These are phyloP conservation scores for Nomada ferruginata DNA, from an alignment of 2,888 invertebrate genomes.

Conservation along the genomic window DNA sequence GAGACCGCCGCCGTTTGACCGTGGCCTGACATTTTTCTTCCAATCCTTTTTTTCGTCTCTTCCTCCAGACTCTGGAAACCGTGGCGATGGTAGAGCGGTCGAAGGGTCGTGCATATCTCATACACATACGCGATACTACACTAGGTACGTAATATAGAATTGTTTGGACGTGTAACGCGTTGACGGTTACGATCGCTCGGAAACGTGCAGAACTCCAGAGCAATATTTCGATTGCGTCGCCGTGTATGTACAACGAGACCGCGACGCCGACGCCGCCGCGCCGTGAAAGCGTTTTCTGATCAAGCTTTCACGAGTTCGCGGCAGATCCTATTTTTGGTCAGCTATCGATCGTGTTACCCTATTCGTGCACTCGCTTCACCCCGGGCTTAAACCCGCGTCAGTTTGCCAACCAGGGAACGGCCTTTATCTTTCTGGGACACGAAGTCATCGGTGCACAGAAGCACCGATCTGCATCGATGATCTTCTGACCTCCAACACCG, in stretches of 20 bases:
- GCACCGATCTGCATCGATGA: slow-evolving; percentile 71
- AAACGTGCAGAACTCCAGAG: not conserved
- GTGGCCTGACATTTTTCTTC: slow-evolving; percentile 7
- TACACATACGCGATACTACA: no score
- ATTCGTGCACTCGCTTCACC: slow-evolving; percentile 69
- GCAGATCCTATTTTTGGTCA: slow-evolving; percentile 71
- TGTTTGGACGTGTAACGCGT: no score
- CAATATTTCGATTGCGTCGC: not conserved
- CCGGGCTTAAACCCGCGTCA: slow-evolving; percentile 60
- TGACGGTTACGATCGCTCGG: not conserved
- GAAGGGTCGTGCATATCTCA: no score
- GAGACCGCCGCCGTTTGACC: slow-evolving; percentile 14
- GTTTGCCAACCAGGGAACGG: slow-evolving; percentile 69
- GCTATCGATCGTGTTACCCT: slow-evolving; percentile 69
- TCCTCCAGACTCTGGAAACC: not conserved
- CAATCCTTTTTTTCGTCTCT: not conserved
- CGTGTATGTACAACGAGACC: not conserved
- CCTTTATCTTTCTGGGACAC: slow-evolving; percentile 76
- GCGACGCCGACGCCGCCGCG: no score
- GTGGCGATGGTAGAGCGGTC: not conserved
- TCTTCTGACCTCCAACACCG: slow-evolving; percentile 67
- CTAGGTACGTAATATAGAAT: no score
- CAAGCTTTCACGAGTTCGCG: slow-evolving; percentile 50
- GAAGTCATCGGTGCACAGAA: slow-evolving; percentile 72
- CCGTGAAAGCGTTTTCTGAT: slow-evolving; percentile 41